A percentile compares a stretch with the other conserved stretches of the same genome.
Evolutionary conservation across 2,888 invertebrate genomes (phyloP).

Genomic region (Archips crataeganus): DNA sequence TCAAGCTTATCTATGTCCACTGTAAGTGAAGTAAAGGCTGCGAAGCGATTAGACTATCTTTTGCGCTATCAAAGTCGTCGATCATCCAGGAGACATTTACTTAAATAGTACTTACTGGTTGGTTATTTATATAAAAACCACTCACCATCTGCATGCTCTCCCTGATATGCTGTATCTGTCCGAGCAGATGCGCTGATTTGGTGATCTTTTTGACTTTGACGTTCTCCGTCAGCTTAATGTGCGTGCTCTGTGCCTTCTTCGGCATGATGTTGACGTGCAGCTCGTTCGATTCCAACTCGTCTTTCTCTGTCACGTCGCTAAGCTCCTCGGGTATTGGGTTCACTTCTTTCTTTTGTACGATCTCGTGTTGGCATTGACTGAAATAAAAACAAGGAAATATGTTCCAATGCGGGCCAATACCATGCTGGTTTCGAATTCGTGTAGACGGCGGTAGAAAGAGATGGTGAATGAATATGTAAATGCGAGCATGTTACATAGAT

Average conservation of each 20-base stretch:
- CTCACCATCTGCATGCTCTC: constrained; percentile 60
- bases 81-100: too few species aligned
- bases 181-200: constrained; percentile 74
- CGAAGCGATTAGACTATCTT: too few species aligned
- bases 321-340: constrained; percentile 46
- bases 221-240: constrained; percentile 59
- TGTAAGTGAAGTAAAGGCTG: too few species aligned
- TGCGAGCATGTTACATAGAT: too few species aligned
- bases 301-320: constrained; percentile 50
- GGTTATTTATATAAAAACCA: not conserved
- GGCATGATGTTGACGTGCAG: constrained; percentile 60
- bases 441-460: too few species aligned
- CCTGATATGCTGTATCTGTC: constrained; percentile 55
- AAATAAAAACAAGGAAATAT: not conserved
- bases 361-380: constrained; percentile 53
- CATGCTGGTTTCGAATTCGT: too few species aligned
- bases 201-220: constrained; percentile 68
- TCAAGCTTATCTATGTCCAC: too few species aligned
- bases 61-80: too few species aligned
- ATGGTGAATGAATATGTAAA: too few species aligned
- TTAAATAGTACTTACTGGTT: too few species aligned
- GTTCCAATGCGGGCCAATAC: too few species aligned
- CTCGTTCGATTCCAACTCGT: constrained; percentile 52
- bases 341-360: constrained; percentile 42
- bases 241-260: constrained; percentile 75